phyloP scores from a whole-genome alignment of 2,888 invertebrate genomes.

The Platynereis dumerilii region DNA sequence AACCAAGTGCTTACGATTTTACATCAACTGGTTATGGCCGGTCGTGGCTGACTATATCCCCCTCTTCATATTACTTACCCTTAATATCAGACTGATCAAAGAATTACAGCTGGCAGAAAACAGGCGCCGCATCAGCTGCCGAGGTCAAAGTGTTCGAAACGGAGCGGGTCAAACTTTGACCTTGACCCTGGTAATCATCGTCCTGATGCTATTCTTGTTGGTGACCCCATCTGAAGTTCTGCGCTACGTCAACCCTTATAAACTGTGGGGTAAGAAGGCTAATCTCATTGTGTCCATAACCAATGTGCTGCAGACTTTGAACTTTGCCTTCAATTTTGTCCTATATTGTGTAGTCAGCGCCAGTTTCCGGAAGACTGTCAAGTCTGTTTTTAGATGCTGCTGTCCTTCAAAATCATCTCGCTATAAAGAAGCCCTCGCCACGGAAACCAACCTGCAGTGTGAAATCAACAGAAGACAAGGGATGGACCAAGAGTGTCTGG shows the following conservation, averaged over 20 bases:
- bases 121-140: constrained; percentile 43
- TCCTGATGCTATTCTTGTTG: constrained; percentile 54
- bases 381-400: constrained; percentile 17
- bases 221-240: constrained; percentile 55
- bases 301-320: constrained; percentile 51
- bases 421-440: too few species aligned
- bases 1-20: constrained; percentile 16
- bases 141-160: constrained; percentile 40
- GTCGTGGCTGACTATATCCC: constrained; percentile 54
- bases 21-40: constrained; percentile 46
- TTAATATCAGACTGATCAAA: constrained; percentile 51
- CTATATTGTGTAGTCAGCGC: constrained; percentile 80
- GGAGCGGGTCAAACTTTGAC: constrained; percentile 48
- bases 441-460: too few species aligned
- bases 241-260: constrained; percentile 30
- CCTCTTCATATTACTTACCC: constrained; percentile 48
- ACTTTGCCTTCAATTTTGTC: constrained; percentile 79
- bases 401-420: too few species aligned
- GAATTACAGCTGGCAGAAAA: constrained; percentile 51
- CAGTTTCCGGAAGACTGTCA: constrained; percentile 73
- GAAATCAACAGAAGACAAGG: too few species aligned
- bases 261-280: constrained; percentile 28
- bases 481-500: too few species aligned
- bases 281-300: constrained; percentile 22
- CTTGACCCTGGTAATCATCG: constrained; percentile 54